phyloP scores from a whole-genome alignment of 2,888 invertebrate species.

The Epinotia bilunana region DNA sequence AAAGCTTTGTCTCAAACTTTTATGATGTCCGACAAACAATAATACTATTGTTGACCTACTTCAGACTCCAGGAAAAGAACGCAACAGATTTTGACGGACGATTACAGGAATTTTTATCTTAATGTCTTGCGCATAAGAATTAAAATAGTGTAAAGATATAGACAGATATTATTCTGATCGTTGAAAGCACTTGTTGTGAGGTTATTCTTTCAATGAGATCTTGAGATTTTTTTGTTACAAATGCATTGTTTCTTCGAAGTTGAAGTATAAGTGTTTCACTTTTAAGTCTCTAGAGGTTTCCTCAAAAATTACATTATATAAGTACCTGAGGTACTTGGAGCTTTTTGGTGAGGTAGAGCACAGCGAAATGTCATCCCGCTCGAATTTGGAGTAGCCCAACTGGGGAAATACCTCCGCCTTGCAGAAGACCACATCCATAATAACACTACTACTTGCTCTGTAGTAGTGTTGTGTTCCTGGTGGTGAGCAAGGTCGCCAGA shows the following conservation, averaged over 20 bases:
- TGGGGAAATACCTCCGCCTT: too few relatives aligned
- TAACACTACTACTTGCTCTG: too few relatives aligned
- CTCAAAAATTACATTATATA: not conserved
- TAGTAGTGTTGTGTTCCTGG: too few relatives aligned
- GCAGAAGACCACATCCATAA: too few relatives aligned
- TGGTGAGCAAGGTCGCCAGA: too few relatives aligned
- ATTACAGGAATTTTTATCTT: not conserved
- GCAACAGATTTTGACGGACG: not conserved
- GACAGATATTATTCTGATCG: not conserved
- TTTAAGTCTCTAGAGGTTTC: not conserved
- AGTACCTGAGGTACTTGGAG: too few relatives aligned
- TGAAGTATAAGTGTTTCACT: slow-evolving; percentile 17
- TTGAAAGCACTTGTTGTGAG: not conserved
- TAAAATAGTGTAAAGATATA: not conserved
- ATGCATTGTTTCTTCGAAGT: slow-evolving; percentile 35
- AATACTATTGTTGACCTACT: slow-evolving; percentile 31
- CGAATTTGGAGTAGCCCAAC: too few relatives aligned
- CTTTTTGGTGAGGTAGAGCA: too few relatives aligned
- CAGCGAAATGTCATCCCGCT: too few relatives aligned
- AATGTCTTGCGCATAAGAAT: not conserved
- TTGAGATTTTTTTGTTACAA: slow-evolving; percentile 19
- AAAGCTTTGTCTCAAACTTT: slow-evolving; percentile 40
- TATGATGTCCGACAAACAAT: slow-evolving; percentile 41
- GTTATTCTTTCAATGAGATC: slow-evolving; percentile 30
- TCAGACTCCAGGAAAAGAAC: not conserved